phyloP scores from a whole-genome alignment of 1,140 invertebrate genomes.

The Caenorhabditis brenneri region DNA sequence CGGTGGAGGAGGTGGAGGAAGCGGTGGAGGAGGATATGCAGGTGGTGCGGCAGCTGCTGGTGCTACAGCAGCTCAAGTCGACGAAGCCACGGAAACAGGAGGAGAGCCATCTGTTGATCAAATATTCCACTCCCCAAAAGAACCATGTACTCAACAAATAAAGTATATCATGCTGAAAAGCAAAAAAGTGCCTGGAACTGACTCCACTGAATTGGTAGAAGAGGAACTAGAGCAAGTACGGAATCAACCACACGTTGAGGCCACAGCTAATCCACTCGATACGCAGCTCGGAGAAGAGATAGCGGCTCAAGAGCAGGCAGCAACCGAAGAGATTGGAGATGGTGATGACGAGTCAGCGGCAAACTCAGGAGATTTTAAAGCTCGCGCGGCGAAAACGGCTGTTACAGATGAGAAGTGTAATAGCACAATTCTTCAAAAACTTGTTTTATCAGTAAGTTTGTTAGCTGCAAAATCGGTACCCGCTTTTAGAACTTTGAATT shows the following conservation, averaged over 20 bases:
- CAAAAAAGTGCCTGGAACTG: constrained; percentile 14
- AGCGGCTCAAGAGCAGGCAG: not conserved
- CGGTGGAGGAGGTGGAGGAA: not conserved
- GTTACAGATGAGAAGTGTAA: constrained; percentile 54
- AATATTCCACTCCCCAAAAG: constrained; percentile 8
- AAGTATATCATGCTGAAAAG: constrained; percentile 34
- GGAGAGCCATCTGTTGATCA: not conserved
- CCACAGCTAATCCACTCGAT: constrained; percentile 37
- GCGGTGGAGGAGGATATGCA: constrained; percentile 23
- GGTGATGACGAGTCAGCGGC: constrained; percentile 26
- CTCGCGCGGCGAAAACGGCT: constrained; percentile 45
- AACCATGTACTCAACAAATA: constrained; percentile 1
- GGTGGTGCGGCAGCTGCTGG: constrained; percentile 1
- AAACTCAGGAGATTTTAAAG: constrained; percentile 11
- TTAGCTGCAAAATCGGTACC: too few relatives aligned
- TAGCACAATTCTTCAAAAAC: constrained; percentile 46
- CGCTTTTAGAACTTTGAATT: not conserved
- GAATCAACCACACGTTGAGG: not conserved
- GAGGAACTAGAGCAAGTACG: constrained; percentile 35
- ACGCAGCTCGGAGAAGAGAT: constrained; percentile 25
- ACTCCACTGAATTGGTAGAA: not conserved
- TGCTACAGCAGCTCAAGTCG: constrained; percentile 32
- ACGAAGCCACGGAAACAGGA: constrained; percentile 12
- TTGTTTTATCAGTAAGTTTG: constrained; percentile 22
- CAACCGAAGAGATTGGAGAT: not conserved